Base-by-base conservation (phyloP, 30 jellyfish, hydroid and myxozoan genomes). In the Aurelia aurita complex sp. Pacific region DNA sequence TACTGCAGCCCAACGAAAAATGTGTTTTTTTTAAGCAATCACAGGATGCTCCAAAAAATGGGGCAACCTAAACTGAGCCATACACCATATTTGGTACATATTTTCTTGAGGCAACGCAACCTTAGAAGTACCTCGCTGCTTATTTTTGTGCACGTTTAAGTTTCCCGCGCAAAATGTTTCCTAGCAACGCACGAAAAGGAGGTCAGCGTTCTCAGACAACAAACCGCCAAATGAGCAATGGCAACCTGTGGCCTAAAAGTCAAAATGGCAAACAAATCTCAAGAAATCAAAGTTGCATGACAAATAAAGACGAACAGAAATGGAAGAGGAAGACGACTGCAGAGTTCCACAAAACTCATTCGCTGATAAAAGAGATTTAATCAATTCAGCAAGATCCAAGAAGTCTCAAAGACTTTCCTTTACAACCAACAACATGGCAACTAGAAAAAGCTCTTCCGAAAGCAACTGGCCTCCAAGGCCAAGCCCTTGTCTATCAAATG, bases 301-400 rank as follows among this genome's bases (percentile, higher is more conserved):
- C 36, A 11, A 34, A 32, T 34, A 32, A 46, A 2, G 23, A 16
- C 66, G 6, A 32, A 9, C 17, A 17, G 42, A 13, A 3, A 73
- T 73, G 94, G 88, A 84, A 2, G 88, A 75, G 52, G 88, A 73
- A 10, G 88, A 74, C 14, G 89, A 69, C 14, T 76, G 57, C 62
- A 67, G 70, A 34, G 96, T 80, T 32, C 96, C 96, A 7, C 90
- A 87, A 51, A 87, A 87, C 63, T 87, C 96, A 62, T 65, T 69
- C 61, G 85, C 78, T 18, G 96, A 87, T 74, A 86, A 72, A 9
- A 73, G 81, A 65, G 83, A 73, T 40, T 40, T 64, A 79, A 4
- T 87, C 12, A 62, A 36, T 33, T 13, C n/a, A 53, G 23, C 53
- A 10, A 36, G 43, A 50, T 54, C 83, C 13, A 73, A 51, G 78